Conservation (phyloP, 2,888 invertebrate species). For the Aleiodes testaceus region DNA sequence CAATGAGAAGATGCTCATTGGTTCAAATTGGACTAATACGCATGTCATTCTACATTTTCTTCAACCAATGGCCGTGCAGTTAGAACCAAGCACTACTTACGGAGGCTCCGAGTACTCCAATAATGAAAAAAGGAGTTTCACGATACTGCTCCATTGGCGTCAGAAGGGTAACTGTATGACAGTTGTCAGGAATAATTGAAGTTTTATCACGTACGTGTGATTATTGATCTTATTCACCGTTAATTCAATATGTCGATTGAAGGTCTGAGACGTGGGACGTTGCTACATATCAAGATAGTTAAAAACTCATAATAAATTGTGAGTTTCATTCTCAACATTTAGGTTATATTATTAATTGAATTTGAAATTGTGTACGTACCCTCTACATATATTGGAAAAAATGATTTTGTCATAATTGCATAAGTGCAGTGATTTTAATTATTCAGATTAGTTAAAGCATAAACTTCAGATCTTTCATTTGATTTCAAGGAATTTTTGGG, state of each 20-base stretch:
- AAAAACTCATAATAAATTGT: not conserved
- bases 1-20: no score
- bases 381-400: constrained; percentile 10
- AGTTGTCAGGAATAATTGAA: constrained; percentile 27
- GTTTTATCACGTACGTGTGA: constrained; percentile 26
- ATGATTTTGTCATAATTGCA: constrained; percentile 33
- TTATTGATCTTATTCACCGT: constrained; percentile 18
- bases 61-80: no score
- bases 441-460: not conserved
- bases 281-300: not conserved
- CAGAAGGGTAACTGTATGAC: not conserved
- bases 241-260: constrained; percentile 24
- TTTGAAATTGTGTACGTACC: constrained; percentile 14
- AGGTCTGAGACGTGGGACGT: not conserved
- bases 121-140: no score
- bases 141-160: not conserved
- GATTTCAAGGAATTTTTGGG: not conserved
- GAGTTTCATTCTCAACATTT: not conserved
- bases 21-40: no score
- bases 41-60: no score
- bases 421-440: constrained; percentile 27
- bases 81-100: no score
- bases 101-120: no score
- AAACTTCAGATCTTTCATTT: not conserved
- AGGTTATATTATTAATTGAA: constrained; percentile 39